Percentiles rank a stretch among this genome's conserved stretches.
Conservation (phyloP, 2,797 vertebrate genomes). For the Takifugu ocellatus region DNA sequence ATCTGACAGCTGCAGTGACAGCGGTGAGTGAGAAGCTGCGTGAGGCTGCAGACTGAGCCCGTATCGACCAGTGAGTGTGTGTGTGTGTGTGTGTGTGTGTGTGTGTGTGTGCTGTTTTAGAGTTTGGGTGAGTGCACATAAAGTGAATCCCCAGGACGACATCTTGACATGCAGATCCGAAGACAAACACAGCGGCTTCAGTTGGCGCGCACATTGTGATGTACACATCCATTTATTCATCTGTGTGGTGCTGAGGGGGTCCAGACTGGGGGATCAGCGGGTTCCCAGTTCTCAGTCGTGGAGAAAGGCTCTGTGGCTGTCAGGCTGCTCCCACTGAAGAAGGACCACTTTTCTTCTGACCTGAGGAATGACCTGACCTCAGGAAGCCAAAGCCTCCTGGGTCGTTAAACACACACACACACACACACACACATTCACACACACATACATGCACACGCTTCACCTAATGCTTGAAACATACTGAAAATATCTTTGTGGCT, state of each 20-base stretch:
- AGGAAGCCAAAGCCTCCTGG: conserved; percentile 32
- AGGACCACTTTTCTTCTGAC: conserved; percentile 42
- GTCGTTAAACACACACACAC: conserved; percentile 26
- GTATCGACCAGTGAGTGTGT: no score
- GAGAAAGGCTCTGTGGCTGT: conserved; percentile 64
- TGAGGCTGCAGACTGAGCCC: conserved; percentile 43
- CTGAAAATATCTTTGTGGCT: background rate
- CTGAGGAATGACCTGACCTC: conserved; percentile 24
- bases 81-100: conserved; percentile 1
- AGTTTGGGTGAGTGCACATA: conserved; percentile 44
- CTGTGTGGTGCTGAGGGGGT: conserved; percentile 27
- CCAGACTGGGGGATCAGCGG: conserved; percentile 62
- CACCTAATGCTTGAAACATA: background rate
- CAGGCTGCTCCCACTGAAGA: conserved; percentile 54
- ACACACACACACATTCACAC: background rate
- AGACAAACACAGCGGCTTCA: conserved; percentile 26
- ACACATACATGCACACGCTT: conserved; percentile 13
- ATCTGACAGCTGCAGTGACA: conserved; percentile 60
- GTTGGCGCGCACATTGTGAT: conserved; percentile 36
- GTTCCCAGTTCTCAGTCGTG: conserved; percentile 64
- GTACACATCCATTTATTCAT: conserved; percentile 16
- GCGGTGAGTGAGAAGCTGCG: conserved; percentile 33
- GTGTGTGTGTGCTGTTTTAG: conserved; percentile 42
- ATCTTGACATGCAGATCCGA: conserved; percentile 28
- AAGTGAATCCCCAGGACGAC: conserved; percentile 29